Percentiles rank a stretch among this genome's conserved stretches.
These are phyloP conservation scores for Brachymystax lenok DNA, from an alignment of 2,797 vertebrate species.

Conservation along the genomic window DNA sequence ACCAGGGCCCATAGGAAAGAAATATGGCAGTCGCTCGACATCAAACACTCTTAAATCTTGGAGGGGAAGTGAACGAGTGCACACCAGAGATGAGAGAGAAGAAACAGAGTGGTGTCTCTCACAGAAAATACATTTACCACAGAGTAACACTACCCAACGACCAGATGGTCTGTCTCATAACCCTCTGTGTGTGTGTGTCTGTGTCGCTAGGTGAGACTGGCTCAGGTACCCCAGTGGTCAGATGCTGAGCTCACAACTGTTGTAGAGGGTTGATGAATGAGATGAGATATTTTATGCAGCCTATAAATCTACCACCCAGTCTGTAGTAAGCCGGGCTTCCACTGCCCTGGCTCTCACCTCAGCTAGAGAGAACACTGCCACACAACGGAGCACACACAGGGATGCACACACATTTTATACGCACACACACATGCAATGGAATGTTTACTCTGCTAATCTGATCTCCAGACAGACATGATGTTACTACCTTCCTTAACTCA, in stretches of 20 bases:
- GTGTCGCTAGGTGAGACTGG: background rate
- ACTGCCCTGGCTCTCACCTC: constrained; percentile 18
- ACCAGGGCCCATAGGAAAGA: too few species aligned
- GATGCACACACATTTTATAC: too few species aligned
- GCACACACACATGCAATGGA: constrained; percentile 1
- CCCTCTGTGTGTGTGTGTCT: background rate
- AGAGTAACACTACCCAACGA: background rate
- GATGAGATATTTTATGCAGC: background rate
- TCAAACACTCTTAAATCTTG: too few species aligned
- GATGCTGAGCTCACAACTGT: background rate
- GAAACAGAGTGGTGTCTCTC: too few species aligned
- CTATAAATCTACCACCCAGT: constrained; percentile 22
- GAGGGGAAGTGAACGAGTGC: too few species aligned
- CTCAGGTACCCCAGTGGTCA: background rate
- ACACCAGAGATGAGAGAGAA: too few species aligned
- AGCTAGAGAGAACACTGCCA: constrained; percentile 5
- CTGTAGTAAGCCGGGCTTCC: background rate
- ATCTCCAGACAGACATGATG: constrained; percentile 4
- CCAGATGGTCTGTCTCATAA: background rate
- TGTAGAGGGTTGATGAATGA: constrained; percentile 9
- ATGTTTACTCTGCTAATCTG: constrained; percentile 31
- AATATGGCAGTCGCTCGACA: too few species aligned
- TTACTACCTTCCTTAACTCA: constrained; percentile 13
- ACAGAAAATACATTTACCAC: background rate
- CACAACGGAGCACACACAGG: background rate